Evolutionary conservation across 2,797 vertebrate species (phyloP).

Genomic region (Ctenopoma kingsleyae): DNA sequence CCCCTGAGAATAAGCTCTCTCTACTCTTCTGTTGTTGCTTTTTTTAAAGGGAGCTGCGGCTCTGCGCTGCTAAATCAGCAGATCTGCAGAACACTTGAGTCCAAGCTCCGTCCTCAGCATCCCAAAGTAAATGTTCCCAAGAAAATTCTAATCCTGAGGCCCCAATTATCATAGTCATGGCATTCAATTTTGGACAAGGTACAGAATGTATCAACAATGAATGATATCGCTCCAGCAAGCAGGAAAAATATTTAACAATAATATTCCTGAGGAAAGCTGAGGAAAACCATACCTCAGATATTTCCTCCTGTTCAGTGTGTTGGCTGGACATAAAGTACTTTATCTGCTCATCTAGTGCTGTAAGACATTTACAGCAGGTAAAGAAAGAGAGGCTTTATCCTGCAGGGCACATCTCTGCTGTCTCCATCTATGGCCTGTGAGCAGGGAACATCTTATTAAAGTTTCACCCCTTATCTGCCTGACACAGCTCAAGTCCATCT

Average conservation of each 20-base stretch:
- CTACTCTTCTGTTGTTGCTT: slow-evolving; percentile 47
- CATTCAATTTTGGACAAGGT: slow-evolving; percentile 31
- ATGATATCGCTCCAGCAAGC: slow-evolving; percentile 48
- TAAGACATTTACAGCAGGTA: slow-evolving; percentile 48
- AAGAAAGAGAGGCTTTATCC: slow-evolving; percentile 67
- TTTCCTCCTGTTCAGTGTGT: slow-evolving; percentile 42
- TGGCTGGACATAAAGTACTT: slow-evolving; percentile 23
- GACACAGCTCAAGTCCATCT: slow-evolving; percentile 41
- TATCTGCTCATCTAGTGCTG: slow-evolving; percentile 30
- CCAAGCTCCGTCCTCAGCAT: slow-evolving; percentile 53
- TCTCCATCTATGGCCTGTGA: slow-evolving; percentile 43
- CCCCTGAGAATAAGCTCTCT: slow-evolving; percentile 37
- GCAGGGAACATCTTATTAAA: slow-evolving; percentile 73
- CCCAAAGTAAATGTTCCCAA: slow-evolving; percentile 73
- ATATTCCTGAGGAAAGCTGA: slow-evolving; percentile 55
- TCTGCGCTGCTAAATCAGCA: slow-evolving; percentile 68
- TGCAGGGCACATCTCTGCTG: slow-evolving; percentile 39
- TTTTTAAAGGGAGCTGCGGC: slow-evolving; percentile 52
- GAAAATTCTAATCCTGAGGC: slow-evolving; percentile 38
- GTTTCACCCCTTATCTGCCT: slow-evolving; percentile 56
- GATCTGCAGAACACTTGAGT: slow-evolving; percentile 62
- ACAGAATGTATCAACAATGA: slow-evolving; percentile 34
- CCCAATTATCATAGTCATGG: slow-evolving; percentile 39
- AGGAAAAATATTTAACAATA: slow-evolving; percentile 62
- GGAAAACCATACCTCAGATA: slow-evolving; percentile 43